Percentiles rank a stretch among this genome's conserved stretches.
These are phyloP conservation scores for Formicarius rufipectus DNA, from an alignment of 2,113 vertebrate genomes.

Conservation along the genomic window DNA sequence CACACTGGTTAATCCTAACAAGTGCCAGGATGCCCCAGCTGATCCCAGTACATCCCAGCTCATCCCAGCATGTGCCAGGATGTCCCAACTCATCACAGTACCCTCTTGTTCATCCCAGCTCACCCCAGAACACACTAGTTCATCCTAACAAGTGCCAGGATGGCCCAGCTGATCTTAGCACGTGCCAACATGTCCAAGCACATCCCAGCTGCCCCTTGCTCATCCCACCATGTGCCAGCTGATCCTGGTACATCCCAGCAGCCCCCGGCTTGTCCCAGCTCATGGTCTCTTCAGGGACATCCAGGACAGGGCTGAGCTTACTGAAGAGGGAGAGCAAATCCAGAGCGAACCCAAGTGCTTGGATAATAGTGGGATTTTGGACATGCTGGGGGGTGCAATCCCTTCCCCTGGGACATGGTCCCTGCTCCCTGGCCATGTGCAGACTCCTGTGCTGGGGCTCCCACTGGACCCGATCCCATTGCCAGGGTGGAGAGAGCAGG, in stretches of 20 bases:
- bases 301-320: not conserved
- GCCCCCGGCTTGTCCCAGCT: not conserved
- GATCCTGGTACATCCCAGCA: not conserved
- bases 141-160: not conserved
- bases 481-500: accelerated
- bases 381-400: not conserved
- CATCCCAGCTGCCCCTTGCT: not conserved
- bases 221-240: not conserved
- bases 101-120: not conserved
- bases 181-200: not conserved
- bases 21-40: not conserved
- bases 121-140: too few relatives aligned
- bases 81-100: not conserved
- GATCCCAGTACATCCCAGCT: not conserved
- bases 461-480: accelerated
- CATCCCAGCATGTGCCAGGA: too few relatives aligned
- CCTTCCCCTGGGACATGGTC: not conserved
- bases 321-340: not conserved
- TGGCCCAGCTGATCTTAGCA: not conserved
- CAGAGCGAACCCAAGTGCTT: not conserved
- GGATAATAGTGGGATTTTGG: not conserved
- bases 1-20: not conserved
- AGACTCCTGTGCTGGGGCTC: not conserved
- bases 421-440: accelerated
- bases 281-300: not conserved